Evolutionary conservation across 2,888 invertebrate species (phyloP).

Genomic region (Drosophila parthenogenetica): DNA sequence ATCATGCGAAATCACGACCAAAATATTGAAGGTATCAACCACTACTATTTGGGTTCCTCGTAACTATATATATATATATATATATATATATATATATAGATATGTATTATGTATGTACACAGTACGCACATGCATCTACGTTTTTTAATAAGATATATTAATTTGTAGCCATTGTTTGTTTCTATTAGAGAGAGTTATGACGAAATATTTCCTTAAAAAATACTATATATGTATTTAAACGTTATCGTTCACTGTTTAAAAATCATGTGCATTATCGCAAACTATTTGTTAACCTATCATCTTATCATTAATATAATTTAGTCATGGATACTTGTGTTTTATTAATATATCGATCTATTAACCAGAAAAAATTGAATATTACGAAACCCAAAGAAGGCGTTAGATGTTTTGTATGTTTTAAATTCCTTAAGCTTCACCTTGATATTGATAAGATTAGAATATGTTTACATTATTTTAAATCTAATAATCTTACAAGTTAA

Average conservation of each 20-base stretch:
- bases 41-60: too few species aligned
- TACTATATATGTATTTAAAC: neutral
- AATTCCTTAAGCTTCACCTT: neutral
- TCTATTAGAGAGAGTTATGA: neutral
- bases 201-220: conserved; percentile 3
- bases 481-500: neutral
- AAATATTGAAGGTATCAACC: too few species aligned
- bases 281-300: neutral
- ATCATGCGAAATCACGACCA: too few species aligned
- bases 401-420: neutral
- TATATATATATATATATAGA: too few species aligned
- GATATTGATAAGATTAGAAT: neutral
- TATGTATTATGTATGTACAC: neutral
- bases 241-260: conserved; percentile 1
- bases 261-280: neutral
- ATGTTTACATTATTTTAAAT: too few species aligned
- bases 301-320: neutral
- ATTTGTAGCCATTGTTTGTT: neutral
- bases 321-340: neutral
- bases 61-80: too few species aligned
- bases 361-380: too few species aligned
- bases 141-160: too few species aligned
- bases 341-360: neutral
- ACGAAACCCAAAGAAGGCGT: too few species aligned
- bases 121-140: too few species aligned